phyloP scores from a whole-genome alignment of 2,113 vertebrate genomes.

The Seriola aureovittata region DNA sequence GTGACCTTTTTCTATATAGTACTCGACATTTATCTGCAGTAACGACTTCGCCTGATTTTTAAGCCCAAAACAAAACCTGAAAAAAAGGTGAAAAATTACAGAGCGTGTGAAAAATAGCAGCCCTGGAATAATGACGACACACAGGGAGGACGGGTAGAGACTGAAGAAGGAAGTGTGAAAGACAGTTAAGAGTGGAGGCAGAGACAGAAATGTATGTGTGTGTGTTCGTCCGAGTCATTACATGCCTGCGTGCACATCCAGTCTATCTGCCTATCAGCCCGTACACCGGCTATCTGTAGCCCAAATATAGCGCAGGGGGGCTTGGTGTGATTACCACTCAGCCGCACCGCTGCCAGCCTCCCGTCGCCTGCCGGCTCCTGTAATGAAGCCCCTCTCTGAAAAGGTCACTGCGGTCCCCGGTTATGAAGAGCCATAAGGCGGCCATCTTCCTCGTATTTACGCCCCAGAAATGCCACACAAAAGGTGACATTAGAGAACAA shows the following conservation, averaged over 20 bases:
- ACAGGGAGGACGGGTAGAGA: not conserved
- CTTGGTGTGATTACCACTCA: slow-evolving; percentile 19
- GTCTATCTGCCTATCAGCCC: slow-evolving; percentile 6
- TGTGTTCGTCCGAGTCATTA: not conserved
- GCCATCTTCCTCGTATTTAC: slow-evolving; percentile 14
- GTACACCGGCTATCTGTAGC: not conserved
- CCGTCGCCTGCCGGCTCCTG: slow-evolving; percentile 2
- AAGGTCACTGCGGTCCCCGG: not conserved
- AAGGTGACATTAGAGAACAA: not conserved
- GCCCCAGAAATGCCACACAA: not conserved
- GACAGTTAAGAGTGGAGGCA: not conserved
- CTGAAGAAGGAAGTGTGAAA: not conserved
- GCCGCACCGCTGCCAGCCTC: not conserved
- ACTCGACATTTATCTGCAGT: no score
- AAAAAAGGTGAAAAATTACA: no score
- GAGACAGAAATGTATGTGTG: not conserved
- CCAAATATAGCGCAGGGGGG: not conserved
- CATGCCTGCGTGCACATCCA: slow-evolving; percentile 6
- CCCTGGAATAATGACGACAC: not conserved
- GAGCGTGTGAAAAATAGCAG: not conserved
- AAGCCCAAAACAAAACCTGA: no score
- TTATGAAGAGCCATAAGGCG: not conserved
- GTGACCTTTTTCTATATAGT: no score
- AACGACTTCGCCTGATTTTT: no score
- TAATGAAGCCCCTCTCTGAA: slow-evolving; percentile 21